Conservation (phyloP, 92 coral and sea anemone genomes). For the Diadumene lineata region DNA sequence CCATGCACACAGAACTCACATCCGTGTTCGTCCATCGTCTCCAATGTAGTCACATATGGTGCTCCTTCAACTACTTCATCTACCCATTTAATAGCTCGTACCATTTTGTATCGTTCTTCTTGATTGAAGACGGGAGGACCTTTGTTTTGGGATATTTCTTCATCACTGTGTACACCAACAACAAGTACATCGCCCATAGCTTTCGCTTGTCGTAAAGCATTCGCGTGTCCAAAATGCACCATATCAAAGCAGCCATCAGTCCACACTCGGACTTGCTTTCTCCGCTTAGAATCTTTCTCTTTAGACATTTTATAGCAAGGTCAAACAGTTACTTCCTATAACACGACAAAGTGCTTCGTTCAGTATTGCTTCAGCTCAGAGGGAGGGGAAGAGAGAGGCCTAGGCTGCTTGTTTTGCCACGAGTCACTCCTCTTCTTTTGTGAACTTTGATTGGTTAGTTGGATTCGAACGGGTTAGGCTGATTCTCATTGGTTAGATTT, state of each 20-base stretch:
- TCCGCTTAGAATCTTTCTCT: constrained; percentile 55
- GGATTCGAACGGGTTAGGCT: not conserved
- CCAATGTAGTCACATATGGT: constrained; percentile 90
- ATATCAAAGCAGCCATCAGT: constrained; percentile 99
- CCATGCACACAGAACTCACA: constrained; percentile 98
- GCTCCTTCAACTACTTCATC: constrained; percentile 93
- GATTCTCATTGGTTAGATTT: constrained; percentile 9
- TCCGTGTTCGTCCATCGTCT: constrained; percentile 73
- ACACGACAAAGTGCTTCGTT: too few relatives aligned
- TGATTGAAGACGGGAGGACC: constrained; percentile 96
- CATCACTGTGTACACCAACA: constrained; percentile 97
- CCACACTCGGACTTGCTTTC: constrained; percentile 92
- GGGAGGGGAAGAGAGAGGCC: too few relatives aligned
- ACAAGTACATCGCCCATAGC: constrained; percentile 91
- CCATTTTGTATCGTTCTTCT: constrained; percentile 96
- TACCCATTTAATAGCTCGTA: constrained; percentile 98
- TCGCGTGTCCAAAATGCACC: constrained; percentile 99
- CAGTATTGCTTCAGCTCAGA: too few relatives aligned
- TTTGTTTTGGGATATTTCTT: constrained; percentile 85
- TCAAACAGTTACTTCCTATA: not conserved
- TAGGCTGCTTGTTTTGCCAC: too few relatives aligned
- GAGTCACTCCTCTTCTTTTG: constrained; percentile 4
- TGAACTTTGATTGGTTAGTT: constrained; percentile 24
- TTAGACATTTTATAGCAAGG: constrained; percentile 25
- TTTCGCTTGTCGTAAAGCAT: constrained; percentile 97